Base-by-base conservation (phyloP, 1,140 invertebrate species). In the Leptinotarsa undecemlineata region DNA sequence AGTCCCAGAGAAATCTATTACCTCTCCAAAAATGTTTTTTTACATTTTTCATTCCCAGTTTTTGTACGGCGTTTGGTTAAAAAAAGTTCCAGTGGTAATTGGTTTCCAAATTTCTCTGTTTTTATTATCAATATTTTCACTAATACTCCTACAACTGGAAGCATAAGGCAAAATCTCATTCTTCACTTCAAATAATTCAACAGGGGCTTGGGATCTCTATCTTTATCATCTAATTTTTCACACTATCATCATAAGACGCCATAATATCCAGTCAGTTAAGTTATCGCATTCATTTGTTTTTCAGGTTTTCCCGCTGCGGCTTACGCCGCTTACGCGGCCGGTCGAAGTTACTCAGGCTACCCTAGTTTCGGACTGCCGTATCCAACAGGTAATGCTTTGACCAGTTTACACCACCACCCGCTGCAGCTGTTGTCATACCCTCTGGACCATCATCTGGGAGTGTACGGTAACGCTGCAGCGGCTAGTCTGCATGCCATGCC, bases 341-440 rank as follows among this genome's bases (percentile, higher is more conserved):
- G 94, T 86, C 93, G 95, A 87, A 93, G 95, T 84, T 97, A 96
- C 90, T 95, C 94, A 87, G 94, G 95, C 88, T 96, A 96, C 90
- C 95, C 95, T 90, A 95, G 95, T 91, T 96, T 96, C 89, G 95
- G 95, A 90, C 94, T 96, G 88, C 95, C 95, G 86, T 96, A 96
- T 88, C 94, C 95, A 86, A 93, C 95, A 96, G 95, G 95, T 96
- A 96, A 95, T 92, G 90, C 91, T 87, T 87, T 90, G 87, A 88
- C 90, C 86, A 89, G 87, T 87, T 88, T 89, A 86, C 89, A 89
- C 86, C 89, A 90, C 86, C 90, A 90, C 86, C 81, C 76, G 78
- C 78, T 74, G 74, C 78, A 71, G 78, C 83, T 90, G 81, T 87
- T 89, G 77, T 87, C 90, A 84, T 87, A 89, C 83, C 92, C 88